Percentiles rank a stretch among this genome's conserved stretches.
phyloP scores from a whole-genome alignment of 2,888 invertebrate species.

The Megastigmus dorsalis region DNA sequence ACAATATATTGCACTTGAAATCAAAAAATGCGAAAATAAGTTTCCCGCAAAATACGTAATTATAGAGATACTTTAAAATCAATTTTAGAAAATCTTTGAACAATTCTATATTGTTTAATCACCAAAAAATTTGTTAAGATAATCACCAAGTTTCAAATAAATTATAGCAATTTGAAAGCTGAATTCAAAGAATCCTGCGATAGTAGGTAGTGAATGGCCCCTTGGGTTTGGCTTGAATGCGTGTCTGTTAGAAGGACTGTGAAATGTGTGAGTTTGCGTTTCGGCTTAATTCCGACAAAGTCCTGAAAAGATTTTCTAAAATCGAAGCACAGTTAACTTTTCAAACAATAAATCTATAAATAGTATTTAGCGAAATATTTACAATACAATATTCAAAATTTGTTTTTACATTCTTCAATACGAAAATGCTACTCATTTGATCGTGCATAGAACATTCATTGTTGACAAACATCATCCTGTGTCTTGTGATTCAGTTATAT shows the following conservation, averaged over 20 bases:
- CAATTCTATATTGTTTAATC: neutral
- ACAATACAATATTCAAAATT: neutral
- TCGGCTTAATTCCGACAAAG: conserved; percentile 9
- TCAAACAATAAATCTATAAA: neutral
- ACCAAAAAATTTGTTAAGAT: neutral
- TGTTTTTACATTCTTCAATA: conserved; percentile 11
- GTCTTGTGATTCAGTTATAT: conserved; percentile 23
- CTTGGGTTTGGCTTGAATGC: conserved; percentile 47
- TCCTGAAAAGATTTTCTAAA: conserved; percentile 44
- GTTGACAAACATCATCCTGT: conserved; percentile 40
- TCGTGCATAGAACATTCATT: conserved; percentile 20
- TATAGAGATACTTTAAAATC: too few species aligned
- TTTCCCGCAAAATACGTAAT: too few species aligned
- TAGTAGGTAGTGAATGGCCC: conserved; percentile 54
- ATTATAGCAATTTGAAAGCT: neutral
- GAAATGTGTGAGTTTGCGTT: conserved; percentile 47
- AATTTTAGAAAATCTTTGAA: conserved; percentile 47
- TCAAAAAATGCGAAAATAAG: conserved; percentile 2
- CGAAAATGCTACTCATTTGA: conserved; percentile 22
- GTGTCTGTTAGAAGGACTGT: conserved; percentile 31
- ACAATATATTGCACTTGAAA: conserved; percentile 22
- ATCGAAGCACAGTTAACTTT: conserved; percentile 25
- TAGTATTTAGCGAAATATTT: neutral
- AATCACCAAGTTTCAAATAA: neutral
- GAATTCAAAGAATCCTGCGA: conserved; percentile 18